phyloP scores from a whole-genome alignment of 2,888 invertebrate genomes.

The Apantesis nais region DNA sequence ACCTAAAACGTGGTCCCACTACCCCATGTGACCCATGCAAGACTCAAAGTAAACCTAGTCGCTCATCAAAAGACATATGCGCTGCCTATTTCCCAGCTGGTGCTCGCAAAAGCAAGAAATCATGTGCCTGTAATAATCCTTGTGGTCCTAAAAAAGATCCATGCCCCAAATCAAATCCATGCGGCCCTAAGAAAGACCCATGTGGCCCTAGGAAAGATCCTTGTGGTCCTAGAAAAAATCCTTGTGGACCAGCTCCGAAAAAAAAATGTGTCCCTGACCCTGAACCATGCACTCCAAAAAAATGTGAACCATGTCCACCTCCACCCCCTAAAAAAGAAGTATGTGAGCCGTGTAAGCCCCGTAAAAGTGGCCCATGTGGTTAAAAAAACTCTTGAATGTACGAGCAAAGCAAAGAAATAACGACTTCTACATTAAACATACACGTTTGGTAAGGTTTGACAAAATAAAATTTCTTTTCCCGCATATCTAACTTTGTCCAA shows the following conservation, averaged over 20 bases:
- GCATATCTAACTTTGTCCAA: neutral
- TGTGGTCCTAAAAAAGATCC: neutral
- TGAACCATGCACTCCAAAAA: neutral
- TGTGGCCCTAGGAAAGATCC: constrained; percentile 9
- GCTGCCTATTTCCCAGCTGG: neutral
- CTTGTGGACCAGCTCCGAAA: neutral
- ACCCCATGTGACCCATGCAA: neutral
- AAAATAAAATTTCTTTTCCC: neutral
- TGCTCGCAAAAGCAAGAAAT: neutral
- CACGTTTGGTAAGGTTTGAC: neutral
- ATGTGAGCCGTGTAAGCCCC: constrained; percentile 5
- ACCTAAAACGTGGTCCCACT: constrained; percentile 5
- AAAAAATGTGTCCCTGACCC: neutral
- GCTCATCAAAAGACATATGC: neutral
- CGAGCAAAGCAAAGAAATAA: neutral
- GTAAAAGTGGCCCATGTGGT: neutral
- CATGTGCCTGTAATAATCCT: neutral
- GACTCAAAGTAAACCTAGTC: neutral
- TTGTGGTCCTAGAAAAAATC: constrained; percentile 3
- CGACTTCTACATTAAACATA: neutral
- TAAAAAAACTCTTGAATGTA: neutral
- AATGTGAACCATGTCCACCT: constrained; percentile 5
- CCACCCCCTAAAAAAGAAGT: constrained; percentile 1
- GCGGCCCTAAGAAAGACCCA: neutral
- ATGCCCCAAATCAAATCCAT: neutral